Base-by-base conservation (phyloP, 30 jellyfish, hydroid and myxozoan genomes). In the Hydractinia echinata region DNA sequence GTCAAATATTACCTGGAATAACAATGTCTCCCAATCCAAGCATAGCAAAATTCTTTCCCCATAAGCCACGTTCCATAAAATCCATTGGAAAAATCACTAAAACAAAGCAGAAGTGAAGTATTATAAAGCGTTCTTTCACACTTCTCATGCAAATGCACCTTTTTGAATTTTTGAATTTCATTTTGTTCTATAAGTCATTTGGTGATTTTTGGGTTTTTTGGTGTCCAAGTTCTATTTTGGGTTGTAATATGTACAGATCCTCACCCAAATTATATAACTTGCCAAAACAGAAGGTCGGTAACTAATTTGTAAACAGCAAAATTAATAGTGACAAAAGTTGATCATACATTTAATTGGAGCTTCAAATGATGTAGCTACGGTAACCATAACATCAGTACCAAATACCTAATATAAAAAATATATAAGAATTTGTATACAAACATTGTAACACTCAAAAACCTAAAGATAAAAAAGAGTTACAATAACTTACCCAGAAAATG, bases 11-110 rank as follows among this genome's bases (percentile, higher is more conserved):
- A 86, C 97, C 97, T 91, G 97, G 97, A 4, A 91, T 91, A 20
- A 91, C 97, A 53, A 91, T 91, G 81, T 91, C 97, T 60, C 97
- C 97, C 14, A 91, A 86, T 71, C 97, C 97, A 82, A 91, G 94
- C 97, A 91, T 91, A 4, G 97, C 97, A 83, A 91, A 91, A 74
- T 91, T 91, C 72, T 83, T 91, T 14, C 97, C 97, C 64, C 55
- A 82, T 11, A 91, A 56, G 10, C 97, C 97, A 62, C 77, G 87
- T 83, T 91, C 97, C 82, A 91, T 66, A 82, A 91, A 91, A 62
- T 91, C 97, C 97, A 91, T 91, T 55, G 97, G 97, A 58, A 91
- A 91, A 18, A 91, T 94, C 82, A 91, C 97, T 91, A 76, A 21
- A 62, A 30, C 44, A 30, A 30, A 30, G 44, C 44, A 30, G 44